Conservation (phyloP, 2,113 vertebrate species). For the Ivindomyrus marchei region DNA sequence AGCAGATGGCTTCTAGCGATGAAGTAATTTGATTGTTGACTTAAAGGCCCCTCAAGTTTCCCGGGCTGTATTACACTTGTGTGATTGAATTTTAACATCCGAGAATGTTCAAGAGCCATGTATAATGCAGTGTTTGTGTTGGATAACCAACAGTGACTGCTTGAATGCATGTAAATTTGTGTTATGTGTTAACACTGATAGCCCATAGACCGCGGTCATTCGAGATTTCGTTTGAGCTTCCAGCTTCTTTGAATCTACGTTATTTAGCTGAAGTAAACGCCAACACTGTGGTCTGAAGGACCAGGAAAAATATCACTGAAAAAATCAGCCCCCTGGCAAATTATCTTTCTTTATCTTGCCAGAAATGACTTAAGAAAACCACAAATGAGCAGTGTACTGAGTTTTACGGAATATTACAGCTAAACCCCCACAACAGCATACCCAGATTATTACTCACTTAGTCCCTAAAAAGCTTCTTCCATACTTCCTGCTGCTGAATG, state of each 20-base stretch:
- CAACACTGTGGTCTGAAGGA: background rate
- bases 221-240: background rate
- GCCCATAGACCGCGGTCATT: background rate
- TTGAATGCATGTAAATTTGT: background rate
- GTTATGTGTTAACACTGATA: background rate
- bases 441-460: background rate
- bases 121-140: background rate
- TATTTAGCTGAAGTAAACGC: background rate
- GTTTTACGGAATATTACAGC: background rate
- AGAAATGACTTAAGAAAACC: background rate
- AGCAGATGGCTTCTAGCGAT: background rate
- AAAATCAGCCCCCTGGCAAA: background rate
- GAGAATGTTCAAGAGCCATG: background rate
- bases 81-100: background rate
- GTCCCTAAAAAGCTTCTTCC: background rate
- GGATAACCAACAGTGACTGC: background rate
- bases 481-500: background rate
- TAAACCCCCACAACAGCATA: background rate
- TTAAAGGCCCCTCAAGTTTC: background rate
- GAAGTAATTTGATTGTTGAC: constrained; percentile 1
- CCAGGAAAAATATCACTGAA: background rate
- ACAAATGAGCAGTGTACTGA: background rate
- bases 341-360: background rate
- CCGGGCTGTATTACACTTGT: background rate
- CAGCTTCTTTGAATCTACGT: background rate